Evolutionary conservation across 2,797 vertebrate species (phyloP).

Genomic region (Parotocinclus haroldoi): DNA sequence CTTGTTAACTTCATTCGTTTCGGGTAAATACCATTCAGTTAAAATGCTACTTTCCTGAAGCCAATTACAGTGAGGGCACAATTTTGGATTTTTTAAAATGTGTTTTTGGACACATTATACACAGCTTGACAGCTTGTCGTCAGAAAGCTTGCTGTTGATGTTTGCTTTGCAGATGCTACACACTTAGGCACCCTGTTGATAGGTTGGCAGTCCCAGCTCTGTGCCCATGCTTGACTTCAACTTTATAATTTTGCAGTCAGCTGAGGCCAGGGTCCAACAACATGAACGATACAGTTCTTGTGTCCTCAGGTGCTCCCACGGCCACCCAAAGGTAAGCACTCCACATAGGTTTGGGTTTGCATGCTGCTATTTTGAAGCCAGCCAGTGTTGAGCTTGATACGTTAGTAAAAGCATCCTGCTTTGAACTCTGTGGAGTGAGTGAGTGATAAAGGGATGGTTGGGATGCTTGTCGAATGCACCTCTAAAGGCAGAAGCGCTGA

Average conservation of each 20-base stretch:
- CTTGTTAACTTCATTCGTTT: slow-evolving; percentile 63
- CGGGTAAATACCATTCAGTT: slow-evolving; percentile 56
- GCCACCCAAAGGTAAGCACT: slow-evolving; percentile 86
- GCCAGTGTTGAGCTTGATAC: slow-evolving; percentile 36
- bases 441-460: slow-evolving; percentile 17
- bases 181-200: not conserved
- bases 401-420: slow-evolving; percentile 27
- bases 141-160: not conserved
- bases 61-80: slow-evolving; percentile 30
- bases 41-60: slow-evolving; percentile 46
- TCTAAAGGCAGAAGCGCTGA: slow-evolving; percentile 34
- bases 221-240: slow-evolving; percentile 50
- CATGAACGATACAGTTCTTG: slow-evolving; percentile 88
- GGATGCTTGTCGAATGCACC: slow-evolving; percentile 18
- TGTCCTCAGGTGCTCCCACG: slow-evolving; percentile 85
- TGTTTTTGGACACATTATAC: slow-evolving; percentile 31
- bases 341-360: slow-evolving; percentile 39
- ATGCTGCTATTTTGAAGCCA: slow-evolving; percentile 36
- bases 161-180: not conserved
- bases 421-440: slow-evolving; percentile 21
- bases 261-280: slow-evolving; percentile 72
- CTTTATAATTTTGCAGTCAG: slow-evolving; percentile 75
- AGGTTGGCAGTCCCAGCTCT: slow-evolving; percentile 25
- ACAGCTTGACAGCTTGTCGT: slow-evolving; percentile 6
- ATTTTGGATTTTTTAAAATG: too few relatives aligned